Base-by-base conservation (phyloP, 2,888 invertebrate genomes). In the Chelonus formosanus region DNA sequence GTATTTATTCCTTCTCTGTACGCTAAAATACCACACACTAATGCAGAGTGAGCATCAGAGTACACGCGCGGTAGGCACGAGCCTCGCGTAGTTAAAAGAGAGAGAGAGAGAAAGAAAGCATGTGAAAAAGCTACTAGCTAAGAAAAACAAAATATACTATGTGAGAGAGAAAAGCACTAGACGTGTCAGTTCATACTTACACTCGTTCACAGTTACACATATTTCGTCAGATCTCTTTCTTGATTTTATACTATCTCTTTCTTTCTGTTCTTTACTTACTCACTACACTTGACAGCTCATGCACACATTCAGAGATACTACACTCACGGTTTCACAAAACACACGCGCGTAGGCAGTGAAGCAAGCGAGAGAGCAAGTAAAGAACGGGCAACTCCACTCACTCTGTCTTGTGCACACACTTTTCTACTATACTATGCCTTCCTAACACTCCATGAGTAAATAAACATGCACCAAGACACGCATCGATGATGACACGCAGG, bases 371-470 rank as follows among this genome's bases (percentile, higher is more conserved):
- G 61, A 43, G 50, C 35, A 58, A 31, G 32, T 32, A 48, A 34
- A 52, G 58, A 35, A 58, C 58, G 36, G 44, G 35, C n/a, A 40
- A 32, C 44, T 59, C 44, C 5, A 40, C 43, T 44, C 56, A 20
- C 56, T 44, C 57, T 47, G 5, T 40, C 5, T 40, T 20, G 20
- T 20, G 20, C 20, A 20, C 40, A 5, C 40, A 40, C 40, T 4
- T 40, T 40, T 40, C 4, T 40, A 40, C 40, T 20, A 40, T 55
- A 63, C 44, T 63, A 58, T 69, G 69, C 67, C 69, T 69, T 71
- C 68, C 67, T 70, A 67, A 68, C 70, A 70, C 66, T 68, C 67
- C 68, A 70, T 65, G 68, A 70, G 71, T 71, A 71, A 71, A 71
- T 71, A 71, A 71, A 71, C 70, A 70, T 68, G 59, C 68, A 66